Conservation (phyloP, 2,888 invertebrate genomes). For the Epinotia nisella region DNA sequence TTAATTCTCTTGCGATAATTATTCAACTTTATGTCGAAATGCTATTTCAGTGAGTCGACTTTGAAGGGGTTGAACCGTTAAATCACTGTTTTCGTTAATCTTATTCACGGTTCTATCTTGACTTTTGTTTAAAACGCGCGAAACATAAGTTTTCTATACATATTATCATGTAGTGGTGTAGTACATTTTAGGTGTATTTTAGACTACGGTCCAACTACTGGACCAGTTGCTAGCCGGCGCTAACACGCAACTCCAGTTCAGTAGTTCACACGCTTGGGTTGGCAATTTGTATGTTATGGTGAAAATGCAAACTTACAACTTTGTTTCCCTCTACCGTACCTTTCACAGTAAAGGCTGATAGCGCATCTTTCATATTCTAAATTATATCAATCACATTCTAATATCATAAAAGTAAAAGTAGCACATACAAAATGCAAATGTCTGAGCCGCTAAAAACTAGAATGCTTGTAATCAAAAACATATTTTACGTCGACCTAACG, state of each 20-base stretch:
- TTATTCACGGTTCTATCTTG: constrained; percentile 2
- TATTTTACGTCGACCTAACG: background rate
- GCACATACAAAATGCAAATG: background rate
- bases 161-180: constrained; percentile 7
- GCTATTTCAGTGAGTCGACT: constrained; percentile 64
- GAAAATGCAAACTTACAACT: constrained; percentile 57
- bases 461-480: background rate
- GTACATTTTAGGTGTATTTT: constrained; percentile 56
- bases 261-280: constrained; percentile 72
- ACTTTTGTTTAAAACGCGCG: background rate
- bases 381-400: no score
- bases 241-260: constrained; percentile 77
- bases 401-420: background rate
- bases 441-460: background rate
- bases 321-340: constrained; percentile 39
- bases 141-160: background rate
- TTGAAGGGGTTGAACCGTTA: constrained; percentile 55
- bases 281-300: constrained; percentile 69
- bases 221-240: constrained; percentile 67
- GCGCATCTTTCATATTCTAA: background rate
- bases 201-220: constrained; percentile 57
- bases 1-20: constrained; percentile 74
- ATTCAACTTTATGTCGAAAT: constrained; percentile 65
- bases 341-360: background rate
- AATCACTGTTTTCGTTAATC: constrained; percentile 24